Evolutionary conservation across 2,113 vertebrate species (phyloP), one percentile per base, ranked within the genome.

Genomic region (Solea senegalensis): DNA sequence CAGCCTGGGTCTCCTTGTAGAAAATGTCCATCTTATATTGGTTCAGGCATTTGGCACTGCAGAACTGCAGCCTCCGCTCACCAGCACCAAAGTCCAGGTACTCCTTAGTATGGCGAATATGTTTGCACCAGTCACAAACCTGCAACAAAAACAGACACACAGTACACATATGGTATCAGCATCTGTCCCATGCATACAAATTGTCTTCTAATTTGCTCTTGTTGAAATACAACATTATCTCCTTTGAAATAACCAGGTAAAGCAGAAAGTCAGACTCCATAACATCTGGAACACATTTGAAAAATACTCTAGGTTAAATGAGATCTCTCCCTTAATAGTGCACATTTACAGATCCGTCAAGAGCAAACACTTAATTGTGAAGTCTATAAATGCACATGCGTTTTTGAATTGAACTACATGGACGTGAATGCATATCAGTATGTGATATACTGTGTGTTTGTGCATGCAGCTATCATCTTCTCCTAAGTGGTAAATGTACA

Each of bases 21-120:
- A 99, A 99, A 94, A 99, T 99, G 94, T 99, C 98, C 98, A 99
- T 99, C 92, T 99, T 99, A 91, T 99, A 99, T 89, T 99, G 98
- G 95, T 99, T 99, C 88, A 99, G 95, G 92, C 98, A 99, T 94
- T 99, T 99, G 91, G 97, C 97, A 90, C 98, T 99, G 96, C 98
- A 99, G 93, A 99, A 99, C 94, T 99, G 98, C 93, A 99, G 96
- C 90, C 98, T 93, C 88, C 97, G 91, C 91, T 99, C 98, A 80
- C 98, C 98, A 82, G 98, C 97, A 81, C 98, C 98, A 93, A 99
- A 99, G 92, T 99, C 98, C 93, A 99, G 94, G 93, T 99, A 99
- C 93, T 99, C 98, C 95, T 99, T 99, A 78, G 98, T 99, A 94
- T 99, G 98, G 87, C 98, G 96, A 93, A 99, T 99, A 91, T 99